Conservation (phyloP, 2,888 invertebrate species). For the Drosophila robusta region DNA sequence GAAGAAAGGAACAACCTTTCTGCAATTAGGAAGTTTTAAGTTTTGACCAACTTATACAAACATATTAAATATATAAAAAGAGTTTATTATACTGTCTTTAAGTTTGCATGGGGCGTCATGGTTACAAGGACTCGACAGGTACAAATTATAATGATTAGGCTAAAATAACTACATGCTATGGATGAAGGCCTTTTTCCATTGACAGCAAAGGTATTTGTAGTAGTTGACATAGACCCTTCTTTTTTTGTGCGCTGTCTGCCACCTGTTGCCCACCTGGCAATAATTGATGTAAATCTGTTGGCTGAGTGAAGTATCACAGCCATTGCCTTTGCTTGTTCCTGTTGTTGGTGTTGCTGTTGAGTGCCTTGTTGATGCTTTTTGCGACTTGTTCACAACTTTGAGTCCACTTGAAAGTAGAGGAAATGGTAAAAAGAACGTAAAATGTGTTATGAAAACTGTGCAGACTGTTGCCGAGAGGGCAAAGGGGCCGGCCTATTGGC, state of each 20-base stretch:
- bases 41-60: too few relatives aligned
- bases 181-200: too few relatives aligned
- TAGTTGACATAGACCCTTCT: neutral
- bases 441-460: conserved; percentile 43
- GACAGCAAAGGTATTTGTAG: neutral
- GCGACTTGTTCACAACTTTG: conserved; percentile 63
- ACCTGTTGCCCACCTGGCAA: conserved; percentile 65
- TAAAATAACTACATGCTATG: too few relatives aligned
- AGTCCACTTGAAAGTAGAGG: conserved; percentile 36
- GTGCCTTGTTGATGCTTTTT: conserved; percentile 66
- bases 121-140: too few relatives aligned
- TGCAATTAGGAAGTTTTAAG: too few relatives aligned
- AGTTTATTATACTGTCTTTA: too few relatives aligned
- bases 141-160: too few relatives aligned
- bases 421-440: conserved; percentile 6
- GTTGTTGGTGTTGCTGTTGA: conserved; percentile 25
- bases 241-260: conserved; percentile 13
- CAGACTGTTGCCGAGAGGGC: neutral
- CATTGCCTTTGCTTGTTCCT: conserved; percentile 31
- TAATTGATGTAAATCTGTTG: conserved; percentile 77
- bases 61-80: too few relatives aligned
- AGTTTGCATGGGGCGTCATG: too few relatives aligned
- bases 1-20: too few relatives aligned
- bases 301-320: conserved; percentile 67
- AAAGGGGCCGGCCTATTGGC: conserved; percentile 44